phyloP scores from a whole-genome alignment of 2,888 invertebrate species.

The Tenthredo mesomela region DNA sequence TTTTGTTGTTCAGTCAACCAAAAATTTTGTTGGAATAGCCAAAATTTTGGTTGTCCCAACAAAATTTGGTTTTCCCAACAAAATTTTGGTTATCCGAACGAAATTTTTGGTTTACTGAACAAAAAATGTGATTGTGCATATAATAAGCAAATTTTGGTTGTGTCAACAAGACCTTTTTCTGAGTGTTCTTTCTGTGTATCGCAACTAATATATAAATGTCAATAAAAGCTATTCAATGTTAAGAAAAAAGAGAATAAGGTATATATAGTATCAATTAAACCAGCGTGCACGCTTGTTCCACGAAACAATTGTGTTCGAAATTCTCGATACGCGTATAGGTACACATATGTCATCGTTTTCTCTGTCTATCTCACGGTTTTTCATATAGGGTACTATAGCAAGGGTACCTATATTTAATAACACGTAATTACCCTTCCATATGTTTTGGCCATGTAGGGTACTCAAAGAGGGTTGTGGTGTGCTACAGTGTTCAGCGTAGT shows the following conservation, averaged over 20 bases:
- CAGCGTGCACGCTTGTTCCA: not conserved
- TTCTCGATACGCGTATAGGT: not conserved
- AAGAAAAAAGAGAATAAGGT: not conserved
- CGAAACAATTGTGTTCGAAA: conserved; percentile 14
- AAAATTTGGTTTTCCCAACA: too few species aligned
- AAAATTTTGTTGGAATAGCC: too few species aligned
- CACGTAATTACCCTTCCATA: conserved; percentile 53
- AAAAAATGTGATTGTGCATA: too few species aligned
- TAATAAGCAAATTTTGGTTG: too few species aligned
- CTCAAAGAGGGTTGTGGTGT: conserved; percentile 5
- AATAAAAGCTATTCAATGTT: not conserved
- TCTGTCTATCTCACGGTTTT: not conserved
- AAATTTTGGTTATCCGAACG: too few species aligned
- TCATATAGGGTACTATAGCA: not conserved
- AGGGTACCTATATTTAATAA: conserved; percentile 45
- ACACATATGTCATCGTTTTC: not conserved
- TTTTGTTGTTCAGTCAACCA: too few species aligned
- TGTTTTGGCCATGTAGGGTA: conserved; percentile 22
- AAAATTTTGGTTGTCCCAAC: too few species aligned
- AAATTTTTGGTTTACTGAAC: too few species aligned
- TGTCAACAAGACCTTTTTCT: too few species aligned
- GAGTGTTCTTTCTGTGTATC: too few species aligned
- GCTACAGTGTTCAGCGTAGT: not conserved
- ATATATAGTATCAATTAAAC: not conserved
- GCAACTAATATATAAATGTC: not conserved